Evolutionary conservation across 2,888 invertebrate species (phyloP).

Genomic region (Aromia moschata): DNA sequence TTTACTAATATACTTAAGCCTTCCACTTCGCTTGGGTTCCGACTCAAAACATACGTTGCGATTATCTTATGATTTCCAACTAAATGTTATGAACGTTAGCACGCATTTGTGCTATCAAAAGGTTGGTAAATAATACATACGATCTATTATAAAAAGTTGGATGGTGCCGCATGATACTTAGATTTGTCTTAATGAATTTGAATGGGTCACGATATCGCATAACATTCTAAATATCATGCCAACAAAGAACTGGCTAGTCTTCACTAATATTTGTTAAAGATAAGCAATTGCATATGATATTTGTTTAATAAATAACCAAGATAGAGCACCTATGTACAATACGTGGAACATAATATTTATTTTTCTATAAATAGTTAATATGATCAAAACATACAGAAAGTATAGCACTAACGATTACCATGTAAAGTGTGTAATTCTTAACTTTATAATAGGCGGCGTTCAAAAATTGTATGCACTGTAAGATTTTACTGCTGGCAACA

Average conservation of each 20-base stretch:
- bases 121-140: slow-evolving; percentile 11
- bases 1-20: too few relatives aligned
- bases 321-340: slow-evolving; percentile 44
- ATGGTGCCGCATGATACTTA: slow-evolving; percentile 11
- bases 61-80: slow-evolving; percentile 1
- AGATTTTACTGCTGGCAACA: too few relatives aligned
- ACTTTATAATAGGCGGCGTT: slow-evolving; percentile 13
- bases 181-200: slow-evolving; percentile 11
- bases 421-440: slow-evolving; percentile 13
- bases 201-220: slow-evolving; percentile 5
- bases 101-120: slow-evolving; percentile 16
- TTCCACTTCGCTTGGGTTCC: too few relatives aligned
- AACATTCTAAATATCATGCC: slow-evolving; percentile 35
- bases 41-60: too few relatives aligned
- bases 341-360: slow-evolving; percentile 34
- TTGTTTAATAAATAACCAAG: slow-evolving; percentile 38
- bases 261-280: slow-evolving; percentile 39
- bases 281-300: slow-evolving; percentile 42
- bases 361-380: slow-evolving; percentile 28
- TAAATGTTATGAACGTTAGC: slow-evolving; percentile 17
- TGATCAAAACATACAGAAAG: slow-evolving; percentile 25
- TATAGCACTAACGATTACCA: slow-evolving; percentile 13
- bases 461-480: slow-evolving; percentile 28
- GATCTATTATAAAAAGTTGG: slow-evolving; percentile 1
- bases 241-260: slow-evolving; percentile 34